Base-by-base conservation (phyloP, 2,888 invertebrate species). In the Andrena camellia region DNA sequence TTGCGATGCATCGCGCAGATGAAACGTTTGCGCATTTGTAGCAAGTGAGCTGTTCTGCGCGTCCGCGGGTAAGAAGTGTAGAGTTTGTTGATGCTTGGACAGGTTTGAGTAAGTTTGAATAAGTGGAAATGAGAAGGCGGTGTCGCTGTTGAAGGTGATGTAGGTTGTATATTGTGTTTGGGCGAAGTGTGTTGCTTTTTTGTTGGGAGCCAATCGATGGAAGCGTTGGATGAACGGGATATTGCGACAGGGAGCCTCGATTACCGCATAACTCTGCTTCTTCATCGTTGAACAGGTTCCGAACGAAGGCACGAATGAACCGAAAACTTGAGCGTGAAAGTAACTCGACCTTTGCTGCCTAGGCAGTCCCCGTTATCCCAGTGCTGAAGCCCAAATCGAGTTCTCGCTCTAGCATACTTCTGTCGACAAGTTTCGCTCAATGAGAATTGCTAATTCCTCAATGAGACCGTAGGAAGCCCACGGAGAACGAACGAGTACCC, bases 291-390 rank as follows among this genome's bases (percentile, higher is more conserved):
- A 31, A 77, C 78, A 42, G 66, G 60, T 42, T 23, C 29, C 26
- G 52, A 78, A 77, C 60, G 60, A 78, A 77, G 66, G n/a, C 70
- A 48, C 7, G 10, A n/a, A 48, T 54, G 17, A 50, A 10, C 31
- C 26, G 48, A 59, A 6, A 33, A 60, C 26, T 62, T 68, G 42
- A 35, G 29, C 62, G 78, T 62, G 78, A 78, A 78, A 78, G 78
- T 78, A 62, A 62, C 67, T 68, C 67, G 78, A 67, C 78, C 78
- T 78, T 77, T 68, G 62, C 48, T 29, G 77, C 60, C 50, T 59
- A 13, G 54, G 42, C 26, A 60, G 35, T 67, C 50, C 10, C 62
- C 8, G 66, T 23, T 67, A 59, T 59, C 42, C 62, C 42, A 7
- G 26, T n/a, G 20, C n/a, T 23, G 4, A 20, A 62, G 60, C 26